Base-by-base conservation (phyloP, 2,113 vertebrate species). In the Vireo altiloquus region DNA sequence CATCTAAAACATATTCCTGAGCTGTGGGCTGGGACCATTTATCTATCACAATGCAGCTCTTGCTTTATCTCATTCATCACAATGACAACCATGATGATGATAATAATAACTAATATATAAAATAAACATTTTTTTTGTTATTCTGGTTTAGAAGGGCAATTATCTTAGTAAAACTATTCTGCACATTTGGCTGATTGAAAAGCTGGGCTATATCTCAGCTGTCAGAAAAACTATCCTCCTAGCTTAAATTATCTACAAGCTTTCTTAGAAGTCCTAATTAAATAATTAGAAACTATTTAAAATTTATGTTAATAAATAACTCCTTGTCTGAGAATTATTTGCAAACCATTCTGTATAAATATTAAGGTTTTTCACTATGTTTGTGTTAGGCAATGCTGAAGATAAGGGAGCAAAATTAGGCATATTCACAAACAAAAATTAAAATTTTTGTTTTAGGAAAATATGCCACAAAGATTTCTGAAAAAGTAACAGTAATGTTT, bases 21-120 rank as follows among this genome's bases (percentile, higher is more conserved):
- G 20, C 14, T 74, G 8, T 0, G 0, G 5, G 9, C 33, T 66
- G 33, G 4, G 13, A 13, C 10, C 8, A 5, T 81, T 74, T 74
- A 17, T 59, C 33, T 76, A 5, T n/a, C 31, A 77, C 6, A 60
- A 3, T 57, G 20, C 13, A 83, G 19, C 4, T 91, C 42, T 8
- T 1, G 17, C 46, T 74, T 83, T 61, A 40, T 37, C 20, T 70
- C 35, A 46, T 23, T 30, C 25, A 37, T 33, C 11, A 44, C 33
- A 27, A 22, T 72, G 9, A 22, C 63, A 8, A 28, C 25, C 3
- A 9, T 37, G 24, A 37, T 6, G 9, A 39, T 30, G 24, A 15
- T 31, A 27, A 30, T 30, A 10, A 31, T 4, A 49, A 37, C 2
- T 54, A 56, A 13, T 79, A 13, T 79, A 57, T 35, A 2, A 28